These are phyloP conservation scores for Oryzias dopingdopingensis DNA, from an alignment of 2,797 vertebrate genomes.

Conservation along the genomic window DNA sequence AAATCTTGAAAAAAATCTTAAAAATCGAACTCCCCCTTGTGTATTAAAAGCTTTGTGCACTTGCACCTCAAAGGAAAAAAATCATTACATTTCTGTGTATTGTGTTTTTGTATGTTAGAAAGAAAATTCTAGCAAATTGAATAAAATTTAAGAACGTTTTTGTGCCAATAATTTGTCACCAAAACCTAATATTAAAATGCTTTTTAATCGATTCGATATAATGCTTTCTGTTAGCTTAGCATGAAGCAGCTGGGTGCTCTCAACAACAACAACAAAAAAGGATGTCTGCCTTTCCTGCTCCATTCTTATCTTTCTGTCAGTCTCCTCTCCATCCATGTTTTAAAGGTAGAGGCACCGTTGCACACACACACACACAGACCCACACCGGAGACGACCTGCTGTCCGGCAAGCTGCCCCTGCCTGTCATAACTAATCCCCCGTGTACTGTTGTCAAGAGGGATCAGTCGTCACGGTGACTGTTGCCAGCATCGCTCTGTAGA, in stretches of 20 bases:
- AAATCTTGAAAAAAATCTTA: too few species aligned
- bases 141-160: too few species aligned
- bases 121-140: too few species aligned
- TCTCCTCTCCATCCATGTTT: conserved; percentile 14
- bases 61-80: too few species aligned
- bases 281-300: conserved; percentile 6
- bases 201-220: conserved; percentile 23
- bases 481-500: conserved; percentile 12
- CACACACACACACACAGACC: conserved; percentile 13
- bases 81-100: too few species aligned
- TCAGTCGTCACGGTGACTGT: conserved; percentile 28
- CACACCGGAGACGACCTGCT: conserved; percentile 29
- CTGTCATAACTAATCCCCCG: conserved; percentile 43
- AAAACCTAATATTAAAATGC: conserved; percentile 10
- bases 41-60: too few species aligned
- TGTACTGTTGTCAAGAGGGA: conserved; percentile 38
- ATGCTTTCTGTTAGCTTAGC: conserved; percentile 1
- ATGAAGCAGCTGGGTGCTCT: conserved; percentile 33
- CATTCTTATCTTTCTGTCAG: conserved; percentile 1
- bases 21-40: too few species aligned
- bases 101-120: too few species aligned
- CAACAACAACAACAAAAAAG: conserved; percentile 18
- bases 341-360: conserved; percentile 7
- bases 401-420: conserved; percentile 35
- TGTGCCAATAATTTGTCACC: too few species aligned